Base-by-base conservation (phyloP, 1,140 invertebrate species). In the Cryptotermes secundus region DNA sequence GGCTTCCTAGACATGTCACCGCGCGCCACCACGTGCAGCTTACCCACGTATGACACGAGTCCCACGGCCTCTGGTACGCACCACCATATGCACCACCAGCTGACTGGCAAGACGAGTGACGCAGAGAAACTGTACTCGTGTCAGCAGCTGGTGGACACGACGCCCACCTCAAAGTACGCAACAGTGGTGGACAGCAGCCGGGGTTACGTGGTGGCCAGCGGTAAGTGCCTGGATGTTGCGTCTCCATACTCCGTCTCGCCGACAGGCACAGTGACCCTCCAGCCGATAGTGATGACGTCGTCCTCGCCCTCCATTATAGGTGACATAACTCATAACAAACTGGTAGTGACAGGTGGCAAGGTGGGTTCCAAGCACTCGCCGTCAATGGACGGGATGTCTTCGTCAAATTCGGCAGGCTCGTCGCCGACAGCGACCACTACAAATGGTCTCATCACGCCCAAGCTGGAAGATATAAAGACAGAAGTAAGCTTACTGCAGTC, bases 1-100 rank as follows among this genome's bases (percentile, higher is more conserved):
- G 95, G 95, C n/a, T 96, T 96, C 89, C 90, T 96, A 31, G 94
- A 94, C 86, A 93, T 93, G 85, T 90, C 93, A 24, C 89, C 93
- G 72, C 88, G 91, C 86, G 89, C 89, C 79, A 88, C 89, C 45
- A 87, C 88, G 35, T 89, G 88, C 80, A 88, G 88, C 85, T 88
- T 90, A 42, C 90, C 91, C 19, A 91, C 91, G 2, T 92, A 92
- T 87, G 91, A 92, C 79, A 90, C 92, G 3, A 89, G 91, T 36
- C 89, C 92, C 31, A 90, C 91, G 6, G 88, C 91, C 34, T 91
- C 91, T 88, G 91, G 92, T 86, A 89, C 89, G 45, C 42, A 36
- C 34, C 49, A 59, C 59, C 81, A 85, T 81, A 42, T 81, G 24
- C 38, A 45, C n/a, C 82, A 85, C 35, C 91, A 91, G 85, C 85